Evolutionary conservation across 2,888 invertebrate species (phyloP), one percentile per base, ranked within the genome.

Genomic region (Idaea aversata): DNA sequence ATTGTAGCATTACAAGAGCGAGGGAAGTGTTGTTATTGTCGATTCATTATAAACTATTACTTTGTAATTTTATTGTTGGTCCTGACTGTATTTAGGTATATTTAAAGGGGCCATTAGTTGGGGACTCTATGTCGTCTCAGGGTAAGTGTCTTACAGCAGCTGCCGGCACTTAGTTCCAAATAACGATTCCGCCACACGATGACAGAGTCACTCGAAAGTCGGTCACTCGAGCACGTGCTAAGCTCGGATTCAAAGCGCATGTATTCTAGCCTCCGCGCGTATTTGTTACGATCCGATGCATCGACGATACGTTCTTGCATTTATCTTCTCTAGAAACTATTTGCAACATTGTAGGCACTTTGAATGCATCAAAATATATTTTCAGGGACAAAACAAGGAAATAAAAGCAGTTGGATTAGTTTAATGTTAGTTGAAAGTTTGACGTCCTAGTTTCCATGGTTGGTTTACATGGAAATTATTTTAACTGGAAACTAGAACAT

Each of bases 141-240:
- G 72, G 70, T 71, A 72, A 75, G 70, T 69, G 74, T 75, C 75
- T 77, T 75, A 68, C 72, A 75, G 66, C 78, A 70, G 75, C 71
- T 74, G 72, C 70, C 75, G 76, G 75, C 78, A 80, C 77, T 81
- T 83, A 80, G 79, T 78, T 82, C 74, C 75, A 73, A 79, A 80
- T 75, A 75, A 72, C 73, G 75, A 73, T 69, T 74, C 69, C 73
- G 73, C 74, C 72, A 71, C 74, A 70, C 75, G 74, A 77, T 78
- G 77, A 74, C 72, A 72, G 68, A 69, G 74, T 70, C 73, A 73
- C 70, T 66, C 67, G 67, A 76, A 83, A 80, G 72, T 82, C 80
- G 78, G 78, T 79, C 79, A 81, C 76, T 79, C 79, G 76, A 79
- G 77, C 81, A 80, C 80, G 78, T 81, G 68, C 71, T 76, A 75